A percentile compares a stretch with the other conserved stretches of the same genome.
Conservation (phyloP, 1,140 invertebrate genomes). For the Ips typographus region DNA sequence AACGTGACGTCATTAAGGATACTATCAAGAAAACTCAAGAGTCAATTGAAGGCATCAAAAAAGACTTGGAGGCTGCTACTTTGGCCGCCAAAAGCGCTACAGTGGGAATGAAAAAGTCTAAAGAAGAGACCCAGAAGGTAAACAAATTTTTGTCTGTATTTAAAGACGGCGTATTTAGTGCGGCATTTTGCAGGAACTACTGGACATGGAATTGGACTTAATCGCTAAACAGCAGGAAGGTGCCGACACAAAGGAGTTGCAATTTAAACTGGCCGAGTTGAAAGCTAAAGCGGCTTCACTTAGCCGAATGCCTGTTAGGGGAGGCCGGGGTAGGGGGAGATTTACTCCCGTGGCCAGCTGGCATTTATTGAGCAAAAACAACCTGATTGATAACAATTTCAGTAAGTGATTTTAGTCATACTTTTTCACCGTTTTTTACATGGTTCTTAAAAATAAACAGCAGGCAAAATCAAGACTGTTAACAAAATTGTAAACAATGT, state of each 20-base stretch:
- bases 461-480: slow-evolving; percentile 36
- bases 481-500: slow-evolving; percentile 32
- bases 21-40: slow-evolving; percentile 76
- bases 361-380: slow-evolving; percentile 48
- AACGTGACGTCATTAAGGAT: slow-evolving; percentile 67
- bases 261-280: slow-evolving; percentile 72
- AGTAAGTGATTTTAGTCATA: slow-evolving; percentile 25
- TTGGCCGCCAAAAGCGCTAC: slow-evolving; percentile 35
- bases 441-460: slow-evolving; percentile 25
- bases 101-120: slow-evolving; percentile 53
- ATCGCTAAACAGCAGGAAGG: slow-evolving; percentile 77
- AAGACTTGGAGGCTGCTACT: slow-evolving; percentile 56
- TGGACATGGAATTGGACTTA: slow-evolving; percentile 86
- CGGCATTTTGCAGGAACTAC: slow-evolving; percentile 64
- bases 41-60: slow-evolving; percentile 75
- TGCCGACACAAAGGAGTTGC: slow-evolving; percentile 70
- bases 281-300: slow-evolving; percentile 53
- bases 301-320: slow-evolving; percentile 20
- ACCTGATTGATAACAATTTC: slow-evolving; percentile 43
- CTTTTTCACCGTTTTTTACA: neutral
- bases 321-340: slow-evolving; percentile 37
- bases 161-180: neutral
- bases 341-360: slow-evolving; percentile 51
- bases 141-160: slow-evolving; percentile 54
- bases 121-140: slow-evolving; percentile 48